These are phyloP conservation scores for Xestia xanthographa DNA, from an alignment of 2,888 invertebrate species.

Conservation along the genomic window DNA sequence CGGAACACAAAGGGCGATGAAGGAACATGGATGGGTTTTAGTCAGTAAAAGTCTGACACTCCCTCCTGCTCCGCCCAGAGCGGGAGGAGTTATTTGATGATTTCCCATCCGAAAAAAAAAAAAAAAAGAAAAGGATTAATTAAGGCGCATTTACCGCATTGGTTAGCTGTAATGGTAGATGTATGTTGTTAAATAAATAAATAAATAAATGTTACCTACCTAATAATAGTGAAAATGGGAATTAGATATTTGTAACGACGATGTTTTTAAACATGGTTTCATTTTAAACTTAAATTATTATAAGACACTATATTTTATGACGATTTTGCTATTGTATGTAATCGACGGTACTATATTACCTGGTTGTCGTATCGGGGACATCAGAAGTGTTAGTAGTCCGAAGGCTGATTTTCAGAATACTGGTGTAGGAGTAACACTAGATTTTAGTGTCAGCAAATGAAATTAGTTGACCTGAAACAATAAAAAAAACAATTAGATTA, in stretches of 20 bases:
- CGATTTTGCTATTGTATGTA: not conserved
- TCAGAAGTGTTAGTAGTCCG: conserved; percentile 19
- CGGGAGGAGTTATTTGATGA: no score
- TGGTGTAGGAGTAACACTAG: not conserved
- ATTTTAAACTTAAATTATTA: not conserved
- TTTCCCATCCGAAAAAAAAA: no score
- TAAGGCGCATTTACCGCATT: no score
- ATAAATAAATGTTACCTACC: no score
- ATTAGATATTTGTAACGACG: not conserved
- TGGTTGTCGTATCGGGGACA: conserved; percentile 41
- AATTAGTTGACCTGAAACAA: conserved; percentile 33
- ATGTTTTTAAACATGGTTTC: no score
- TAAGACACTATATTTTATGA: not conserved
- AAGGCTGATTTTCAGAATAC: not conserved
- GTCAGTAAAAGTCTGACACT: no score
- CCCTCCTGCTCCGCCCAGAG: no score
- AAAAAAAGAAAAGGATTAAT: no score
- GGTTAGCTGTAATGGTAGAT: no score
- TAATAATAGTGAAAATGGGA: not conserved
- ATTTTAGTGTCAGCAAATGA: not conserved
- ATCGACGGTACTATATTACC: not conserved
- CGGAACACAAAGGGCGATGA: no score
- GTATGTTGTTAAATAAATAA: no score
- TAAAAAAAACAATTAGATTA: not conserved
- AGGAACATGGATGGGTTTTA: no score